Base-by-base conservation (phyloP, 2,888 invertebrate genomes). In the Leucania comma region DNA sequence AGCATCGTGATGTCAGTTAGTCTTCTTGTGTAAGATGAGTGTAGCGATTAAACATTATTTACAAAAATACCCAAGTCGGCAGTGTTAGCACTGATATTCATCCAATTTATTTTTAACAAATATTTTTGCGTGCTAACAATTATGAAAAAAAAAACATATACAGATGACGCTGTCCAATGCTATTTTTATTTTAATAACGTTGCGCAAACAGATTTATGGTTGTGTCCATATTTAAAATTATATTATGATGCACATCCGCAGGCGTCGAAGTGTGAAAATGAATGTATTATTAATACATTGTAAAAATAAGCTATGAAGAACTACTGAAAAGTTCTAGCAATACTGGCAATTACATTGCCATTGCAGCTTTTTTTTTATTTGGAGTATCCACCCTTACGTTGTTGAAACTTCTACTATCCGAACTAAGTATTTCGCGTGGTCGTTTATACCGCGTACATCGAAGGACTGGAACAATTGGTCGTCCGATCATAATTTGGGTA, bases 231-330 rank as follows among this genome's bases (percentile, higher is more conserved):
- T 63, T 73, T 72, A 72, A 32, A 70, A 73, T 51, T 32, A 51
- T 63, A 51, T 38, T 42, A 70, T 72, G 72, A 72, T 51, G 63
- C 70, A 63, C 32, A 70, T 70, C 63, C 63, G 63, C 24, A 2
- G 20, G 24, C 24, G 64, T 10, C 10, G 5, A 54, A 26, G 53
- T 20, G 26, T 26, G 53, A 26, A 53, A 53, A 53, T 53, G 26
- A 53, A 53, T 53, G 6, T 53, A 8, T 26, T 53, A 53, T 53
- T 53, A 51, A 51, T 6, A 53, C 51, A 26, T 2, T 17, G 51
- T 14, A 2, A 51, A 51, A 38, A 14, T 26, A 35, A 65, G 4
- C 0, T n/a, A 3, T n/a, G 17, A 35, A 14, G 10, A n/a, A 26
- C 42, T 3, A 0, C 17, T 24, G 1, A 24, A 5, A 24, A 51